These are phyloP conservation scores for Aleiodes sp. DNA, from an alignment of 1,140 invertebrate species.

Conservation along the genomic window DNA sequence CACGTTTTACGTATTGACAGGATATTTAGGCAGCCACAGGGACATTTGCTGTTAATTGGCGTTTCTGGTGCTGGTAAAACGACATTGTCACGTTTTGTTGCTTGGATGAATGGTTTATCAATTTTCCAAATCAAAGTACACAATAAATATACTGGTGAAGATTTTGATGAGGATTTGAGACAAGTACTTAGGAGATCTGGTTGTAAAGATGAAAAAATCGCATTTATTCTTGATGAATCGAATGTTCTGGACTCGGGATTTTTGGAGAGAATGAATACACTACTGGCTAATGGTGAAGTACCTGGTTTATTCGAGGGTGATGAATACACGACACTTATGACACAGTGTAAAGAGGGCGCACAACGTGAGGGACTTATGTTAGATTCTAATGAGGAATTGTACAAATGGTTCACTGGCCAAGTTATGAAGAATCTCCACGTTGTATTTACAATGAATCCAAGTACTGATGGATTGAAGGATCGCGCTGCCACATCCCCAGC, in stretches of 20 bases:
- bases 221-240: conserved; percentile 98
- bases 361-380: conserved; percentile 98
- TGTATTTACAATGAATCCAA: conserved; percentile 99
- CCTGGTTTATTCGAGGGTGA: conserved; percentile 94
- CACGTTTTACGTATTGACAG: conserved; percentile 98
- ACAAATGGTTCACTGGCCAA: conserved; percentile 98
- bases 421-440: conserved; percentile 99
- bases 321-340: conserved; percentile 99
- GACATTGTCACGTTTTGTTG: conserved; percentile 97
- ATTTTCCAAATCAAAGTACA: conserved; percentile 99
- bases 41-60: conserved; percentile 95
- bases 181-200: conserved; percentile 92
- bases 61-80: conserved; percentile 99
- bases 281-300: conserved; percentile 98
- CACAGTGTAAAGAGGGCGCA: conserved; percentile 99
- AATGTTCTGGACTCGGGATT: conserved; percentile 99
- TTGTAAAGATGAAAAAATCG: conserved; percentile 98
- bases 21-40: conserved; percentile 98
- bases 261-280: conserved; percentile 98
- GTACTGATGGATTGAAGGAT: conserved; percentile 97
- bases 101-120: conserved; percentile 99
- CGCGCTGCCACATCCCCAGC: conserved; percentile 98
- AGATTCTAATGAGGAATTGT: conserved; percentile 97
- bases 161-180: conserved; percentile 98
- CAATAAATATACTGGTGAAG: conserved; percentile 98